Evolutionary conservation across 2,888 invertebrate species (phyloP).

Genomic region (Sepioteuthis lessoniana): DNA sequence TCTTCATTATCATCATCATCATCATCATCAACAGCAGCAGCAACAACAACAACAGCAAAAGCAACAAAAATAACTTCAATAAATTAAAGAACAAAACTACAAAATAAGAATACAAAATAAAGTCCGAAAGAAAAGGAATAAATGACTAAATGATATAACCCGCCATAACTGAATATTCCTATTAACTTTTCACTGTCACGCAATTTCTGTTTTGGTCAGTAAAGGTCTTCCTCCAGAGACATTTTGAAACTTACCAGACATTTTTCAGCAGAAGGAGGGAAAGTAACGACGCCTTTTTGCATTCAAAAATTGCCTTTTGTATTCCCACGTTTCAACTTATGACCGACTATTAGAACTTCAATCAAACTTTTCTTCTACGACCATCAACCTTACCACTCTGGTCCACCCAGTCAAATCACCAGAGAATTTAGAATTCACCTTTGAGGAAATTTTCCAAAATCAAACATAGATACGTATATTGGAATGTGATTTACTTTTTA

Average conservation of each 20-base stretch:
- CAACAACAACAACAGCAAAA: too few relatives aligned
- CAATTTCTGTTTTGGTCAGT: background rate
- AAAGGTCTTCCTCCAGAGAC: background rate
- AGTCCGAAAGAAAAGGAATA: background rate
- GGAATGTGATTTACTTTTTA: background rate
- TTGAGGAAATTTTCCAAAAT: background rate
- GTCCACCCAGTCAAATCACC: background rate
- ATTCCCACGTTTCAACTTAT: background rate
- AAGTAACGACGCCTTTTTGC: background rate
- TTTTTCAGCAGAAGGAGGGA: background rate
- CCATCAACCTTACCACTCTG: background rate
- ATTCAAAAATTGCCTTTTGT: too few relatives aligned
- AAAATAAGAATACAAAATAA: too few relatives aligned
- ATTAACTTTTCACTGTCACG: background rate
- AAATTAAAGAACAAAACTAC: too few relatives aligned
- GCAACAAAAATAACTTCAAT: too few relatives aligned
- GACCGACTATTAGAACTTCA: background rate
- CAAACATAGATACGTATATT: background rate
- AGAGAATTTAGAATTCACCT: background rate
- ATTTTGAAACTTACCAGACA: background rate
- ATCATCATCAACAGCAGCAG: too few relatives aligned
- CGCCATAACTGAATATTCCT: background rate
- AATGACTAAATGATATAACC: background rate
- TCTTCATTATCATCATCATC: too few relatives aligned
- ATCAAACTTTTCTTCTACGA: background rate